Percentiles rank a stretch among this genome's conserved stretches.
phyloP scores from a whole-genome alignment of 1,140 invertebrate species.

The Lepidurus packardi region DNA sequence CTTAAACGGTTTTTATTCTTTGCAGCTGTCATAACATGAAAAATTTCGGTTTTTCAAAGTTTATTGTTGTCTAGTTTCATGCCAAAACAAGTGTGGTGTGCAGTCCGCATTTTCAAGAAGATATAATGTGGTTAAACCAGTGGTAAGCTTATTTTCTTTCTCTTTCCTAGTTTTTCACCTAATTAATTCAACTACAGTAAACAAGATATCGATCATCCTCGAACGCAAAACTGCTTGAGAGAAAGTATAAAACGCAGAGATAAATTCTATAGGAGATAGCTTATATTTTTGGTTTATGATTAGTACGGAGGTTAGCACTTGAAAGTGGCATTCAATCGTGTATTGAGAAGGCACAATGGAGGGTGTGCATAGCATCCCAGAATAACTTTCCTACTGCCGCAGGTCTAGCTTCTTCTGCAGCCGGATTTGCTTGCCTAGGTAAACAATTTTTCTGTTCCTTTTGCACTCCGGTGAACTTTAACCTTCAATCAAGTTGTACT shows the following conservation, averaged over 20 bases:
- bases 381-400: conserved; percentile 99
- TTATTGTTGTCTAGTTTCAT: conserved; percentile 59
- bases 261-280: background rate
- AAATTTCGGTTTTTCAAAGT: conserved; percentile 28
- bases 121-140: conserved; percentile 86
- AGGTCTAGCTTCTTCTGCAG: conserved; percentile 94
- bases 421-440: conserved; percentile 89
- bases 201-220: background rate
- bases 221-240: conserved; percentile 16
- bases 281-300: conserved; percentile 33
- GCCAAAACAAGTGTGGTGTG: conserved; percentile 81
- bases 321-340: conserved; percentile 33
- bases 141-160: conserved; percentile 47
- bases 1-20: no score
- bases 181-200: conserved; percentile 24
- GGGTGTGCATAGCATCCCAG: conserved; percentile 80
- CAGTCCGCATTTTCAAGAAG: conserved; percentile 61
- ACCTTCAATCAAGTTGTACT: conserved; percentile 36
- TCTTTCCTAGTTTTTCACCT: conserved; percentile 32
- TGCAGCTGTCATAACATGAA: background rate
- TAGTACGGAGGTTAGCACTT: conserved; percentile 41
- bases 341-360: conserved; percentile 50
- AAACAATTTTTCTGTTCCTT: conserved; percentile 36
- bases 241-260: background rate
- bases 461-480: background rate